Base-by-base conservation (phyloP, 2,797 vertebrate species). In the Acipenser oxyrinchus region DNA sequence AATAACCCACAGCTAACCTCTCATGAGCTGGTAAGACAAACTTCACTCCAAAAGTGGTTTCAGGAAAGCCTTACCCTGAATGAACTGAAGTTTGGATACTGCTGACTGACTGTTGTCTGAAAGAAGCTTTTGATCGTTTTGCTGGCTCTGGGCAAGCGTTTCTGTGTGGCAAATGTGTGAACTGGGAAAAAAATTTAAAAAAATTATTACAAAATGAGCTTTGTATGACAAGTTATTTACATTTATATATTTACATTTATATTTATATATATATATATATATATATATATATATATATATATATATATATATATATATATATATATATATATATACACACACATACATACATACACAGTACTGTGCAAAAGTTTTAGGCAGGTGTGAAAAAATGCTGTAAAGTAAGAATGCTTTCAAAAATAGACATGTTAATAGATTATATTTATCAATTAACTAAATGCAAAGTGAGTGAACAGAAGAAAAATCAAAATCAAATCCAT, bases 21-120 rank as follows among this genome's bases (percentile, higher is more conserved):
- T 37, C 37, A 37, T 4, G 37, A 37, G 4, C 37, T 4, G 4
- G 37, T 37, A 37, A 37, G 37, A 37, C 37, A 37, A 37, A 37
- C 37, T 37, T 37, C 37, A 37, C 37, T 4, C 37, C 37, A 37
- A 5, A 18, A 18, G 18, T 18, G 37, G 3, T 37, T 37, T 37
- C 37, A 37, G 37, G 37, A 5, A 10, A 63, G 49, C 50, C 81
- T 87, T 72, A 97, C 85, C 90, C 62, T 78, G 86, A 63, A 82
- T 76, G 67, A 90, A 84, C 0, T 91, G 93, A 65, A 93, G 84
- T 75, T 88, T 89, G 6, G 89, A 81, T 1, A 72, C 79, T 11
- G 79, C 70, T 63, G 84, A 84, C 2, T 87, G 86, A 67, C 78
- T 84, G 66, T 69, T 78, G 7, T 77, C 86, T 66, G 72, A 77